Evolutionary conservation across 2,797 vertebrate species (phyloP).

Genomic region (Galaxias olidus): DNA sequence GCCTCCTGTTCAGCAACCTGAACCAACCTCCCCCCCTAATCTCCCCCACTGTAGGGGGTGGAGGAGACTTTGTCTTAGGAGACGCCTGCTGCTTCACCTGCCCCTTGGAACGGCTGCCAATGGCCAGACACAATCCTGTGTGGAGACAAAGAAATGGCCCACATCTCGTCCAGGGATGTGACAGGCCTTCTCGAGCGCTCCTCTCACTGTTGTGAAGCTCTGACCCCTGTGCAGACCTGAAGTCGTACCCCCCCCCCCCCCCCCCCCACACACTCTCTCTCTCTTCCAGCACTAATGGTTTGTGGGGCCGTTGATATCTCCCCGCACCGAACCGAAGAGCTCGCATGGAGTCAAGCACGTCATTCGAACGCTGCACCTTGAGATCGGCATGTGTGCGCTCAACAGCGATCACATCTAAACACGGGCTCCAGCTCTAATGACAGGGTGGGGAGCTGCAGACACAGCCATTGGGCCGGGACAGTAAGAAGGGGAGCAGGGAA

Average conservation of each 20-base stretch:
- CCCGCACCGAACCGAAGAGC: too few species aligned
- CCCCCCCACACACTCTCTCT: too few species aligned
- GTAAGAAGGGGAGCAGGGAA: conserved; percentile 19
- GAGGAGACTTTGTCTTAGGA: conserved; percentile 45
- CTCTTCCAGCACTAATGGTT: too few species aligned
- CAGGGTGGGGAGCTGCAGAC: conserved; percentile 9
- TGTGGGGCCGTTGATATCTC: too few species aligned
- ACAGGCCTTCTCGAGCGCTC: background rate
- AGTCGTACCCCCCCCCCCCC: too few species aligned
- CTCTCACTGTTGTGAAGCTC: background rate
- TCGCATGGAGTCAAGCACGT: too few species aligned
- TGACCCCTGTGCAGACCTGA: background rate
- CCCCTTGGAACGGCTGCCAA: conserved; percentile 29
- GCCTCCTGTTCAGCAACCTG: conserved; percentile 37
- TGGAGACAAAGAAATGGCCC: conserved; percentile 37
- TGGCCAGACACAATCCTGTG: conserved; percentile 31
- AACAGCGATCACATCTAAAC: conserved; percentile 9
- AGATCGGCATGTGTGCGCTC: background rate
- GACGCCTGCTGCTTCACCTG: conserved; percentile 32
- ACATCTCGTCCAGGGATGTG: conserved; percentile 20
- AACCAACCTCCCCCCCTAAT: conserved; percentile 56
- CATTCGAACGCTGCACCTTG: background rate
- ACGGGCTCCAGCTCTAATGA: conserved; percentile 5
- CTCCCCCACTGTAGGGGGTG: conserved; percentile 41
- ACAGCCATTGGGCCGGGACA: background rate